A percentile compares a stretch with the other conserved stretches of the same genome.
Conservation (phyloP, 2,113 vertebrate genomes). For the Smithornis capensis region DNA sequence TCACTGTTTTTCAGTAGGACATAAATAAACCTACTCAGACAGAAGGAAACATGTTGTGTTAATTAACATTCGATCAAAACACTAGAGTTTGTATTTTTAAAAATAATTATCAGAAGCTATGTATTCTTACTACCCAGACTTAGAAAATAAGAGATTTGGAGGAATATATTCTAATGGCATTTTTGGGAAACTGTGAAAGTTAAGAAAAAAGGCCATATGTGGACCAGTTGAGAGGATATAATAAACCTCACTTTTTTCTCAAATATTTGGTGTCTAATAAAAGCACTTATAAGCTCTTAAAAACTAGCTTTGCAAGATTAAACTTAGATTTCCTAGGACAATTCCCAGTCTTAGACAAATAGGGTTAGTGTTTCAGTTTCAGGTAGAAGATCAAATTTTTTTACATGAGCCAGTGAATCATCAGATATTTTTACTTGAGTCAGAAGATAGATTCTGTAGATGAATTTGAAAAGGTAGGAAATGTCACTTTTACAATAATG, state of each 20-base stretch:
- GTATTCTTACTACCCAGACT: neutral
- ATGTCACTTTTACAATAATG: neutral
- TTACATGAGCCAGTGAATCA: neutral
- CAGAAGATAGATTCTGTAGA: neutral
- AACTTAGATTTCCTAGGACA: neutral
- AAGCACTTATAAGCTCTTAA: neutral
- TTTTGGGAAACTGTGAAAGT: neutral
- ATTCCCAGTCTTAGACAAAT: neutral
- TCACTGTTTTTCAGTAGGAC: slow-evolving; percentile 46
- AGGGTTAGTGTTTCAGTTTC: neutral
- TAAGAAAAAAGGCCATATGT: neutral
- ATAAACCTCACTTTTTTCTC: neutral
- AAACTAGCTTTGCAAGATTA: neutral
- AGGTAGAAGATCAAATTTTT: neutral
- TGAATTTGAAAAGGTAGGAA: neutral
- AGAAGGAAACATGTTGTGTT: slow-evolving; percentile 48
- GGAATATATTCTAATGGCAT: neutral
- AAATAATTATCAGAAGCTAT: neutral
- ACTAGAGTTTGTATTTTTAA: neutral
- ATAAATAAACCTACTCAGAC: slow-evolving; percentile 49
- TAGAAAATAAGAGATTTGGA: neutral
- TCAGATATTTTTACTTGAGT: neutral
- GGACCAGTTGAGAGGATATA: neutral
- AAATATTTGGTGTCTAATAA: neutral
- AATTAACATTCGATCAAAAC: slow-evolving; percentile 62